Conservation (phyloP, 2,888 invertebrate species). For the Cremastinae sp. region DNA sequence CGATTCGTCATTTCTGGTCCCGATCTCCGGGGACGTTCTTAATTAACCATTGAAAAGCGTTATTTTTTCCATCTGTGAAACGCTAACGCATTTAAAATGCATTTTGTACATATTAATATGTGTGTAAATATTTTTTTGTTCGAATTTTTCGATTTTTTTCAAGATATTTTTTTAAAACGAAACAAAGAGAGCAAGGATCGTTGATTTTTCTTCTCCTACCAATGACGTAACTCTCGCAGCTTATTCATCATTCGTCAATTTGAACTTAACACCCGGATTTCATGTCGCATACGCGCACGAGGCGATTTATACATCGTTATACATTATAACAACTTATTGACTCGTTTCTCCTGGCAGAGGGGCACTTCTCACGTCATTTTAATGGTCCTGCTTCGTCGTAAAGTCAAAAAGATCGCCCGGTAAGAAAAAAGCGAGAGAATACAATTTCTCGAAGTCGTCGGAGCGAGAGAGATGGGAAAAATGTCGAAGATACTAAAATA, state of each 20-base stretch:
- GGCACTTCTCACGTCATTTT: constrained; percentile 61
- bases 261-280: constrained; percentile 35
- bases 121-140: too few relatives aligned
- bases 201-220: background rate
- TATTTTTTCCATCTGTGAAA: background rate
- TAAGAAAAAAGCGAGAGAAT: constrained; percentile 5
- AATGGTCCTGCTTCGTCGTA: constrained; percentile 53
- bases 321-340: constrained; percentile 60
- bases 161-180: background rate
- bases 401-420: constrained; percentile 43
- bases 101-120: too few relatives aligned
- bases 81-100: too few relatives aligned
- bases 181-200: constrained; percentile 6
- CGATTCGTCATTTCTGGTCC: constrained; percentile 30
- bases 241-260: constrained; percentile 33
- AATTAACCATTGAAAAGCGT: background rate
- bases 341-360: constrained; percentile 40
- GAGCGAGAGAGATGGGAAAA: background rate
- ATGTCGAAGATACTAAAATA: constrained; percentile 52
- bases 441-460: constrained; percentile 1
- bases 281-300: constrained; percentile 1
- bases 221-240: background rate
- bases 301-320: constrained; percentile 21
- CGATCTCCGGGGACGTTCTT: background rate
- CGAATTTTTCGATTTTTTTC: too few relatives aligned